These are phyloP conservation scores for Salticus scenicus DNA, from an alignment of 2,888 invertebrate genomes.

Conservation along the genomic window DNA sequence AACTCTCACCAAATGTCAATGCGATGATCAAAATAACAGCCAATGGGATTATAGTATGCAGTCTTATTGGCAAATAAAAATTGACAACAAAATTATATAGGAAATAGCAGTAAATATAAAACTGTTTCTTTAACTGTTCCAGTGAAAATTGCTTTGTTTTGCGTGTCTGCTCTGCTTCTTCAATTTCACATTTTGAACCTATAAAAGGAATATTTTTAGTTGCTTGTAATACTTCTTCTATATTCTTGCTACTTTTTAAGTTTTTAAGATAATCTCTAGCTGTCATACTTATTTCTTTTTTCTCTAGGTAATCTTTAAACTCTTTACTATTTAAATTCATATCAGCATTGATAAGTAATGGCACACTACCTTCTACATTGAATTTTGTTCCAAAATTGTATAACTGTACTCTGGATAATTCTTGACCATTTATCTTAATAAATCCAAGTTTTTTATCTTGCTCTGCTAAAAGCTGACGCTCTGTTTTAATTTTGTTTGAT, in stretches of 20 bases:
- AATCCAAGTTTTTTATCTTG: conserved; percentile 38
- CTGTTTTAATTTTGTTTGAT: conserved; percentile 41
- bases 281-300: conserved; percentile 41
- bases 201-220: conserved; percentile 39
- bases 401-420: conserved; percentile 47
- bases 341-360: conserved; percentile 43
- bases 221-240: conserved; percentile 32
- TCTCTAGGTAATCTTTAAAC: conserved; percentile 33
- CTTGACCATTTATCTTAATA: conserved; percentile 42
- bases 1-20: too few relatives aligned
- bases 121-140: too few relatives aligned
- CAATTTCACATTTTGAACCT: conserved; percentile 32
- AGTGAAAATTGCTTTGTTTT: conserved; percentile 6
- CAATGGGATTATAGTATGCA: too few relatives aligned
- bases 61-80: too few relatives aligned
- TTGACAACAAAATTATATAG: too few relatives aligned
- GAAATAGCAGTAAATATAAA: too few relatives aligned
- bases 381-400: conserved; percentile 48
- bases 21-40: too few relatives aligned
- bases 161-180: conserved; percentile 38
- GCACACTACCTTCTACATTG: conserved; percentile 40
- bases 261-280: conserved; percentile 52
- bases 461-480: conserved; percentile 35
- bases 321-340: conserved; percentile 44
- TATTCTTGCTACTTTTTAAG: conserved; percentile 42